Evolutionary conservation across 2,888 invertebrate species (phyloP).

Genomic region (Lasioglossum pauxillum): DNA sequence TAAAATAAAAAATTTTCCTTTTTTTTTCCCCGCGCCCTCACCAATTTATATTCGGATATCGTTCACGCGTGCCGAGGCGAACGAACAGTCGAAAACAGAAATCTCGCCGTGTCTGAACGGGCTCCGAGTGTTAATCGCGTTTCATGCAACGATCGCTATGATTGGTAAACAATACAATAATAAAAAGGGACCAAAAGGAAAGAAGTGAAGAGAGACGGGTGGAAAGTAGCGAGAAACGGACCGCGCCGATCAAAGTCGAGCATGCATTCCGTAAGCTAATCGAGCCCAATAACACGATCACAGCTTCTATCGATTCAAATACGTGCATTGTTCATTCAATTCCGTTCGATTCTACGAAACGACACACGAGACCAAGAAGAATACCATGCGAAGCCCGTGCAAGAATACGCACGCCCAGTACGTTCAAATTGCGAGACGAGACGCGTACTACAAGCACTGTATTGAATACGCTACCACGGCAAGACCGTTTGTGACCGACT

Average conservation of each 20-base stretch:
- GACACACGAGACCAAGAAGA: not conserved
- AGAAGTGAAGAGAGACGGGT: not conserved
- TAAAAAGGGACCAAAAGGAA: not conserved
- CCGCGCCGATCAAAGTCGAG: conserved; percentile 28
- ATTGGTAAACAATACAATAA: not conserved
- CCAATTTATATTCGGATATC: too few relatives aligned
- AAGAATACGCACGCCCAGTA: not conserved
- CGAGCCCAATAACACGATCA: not conserved
- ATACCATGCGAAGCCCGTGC: not conserved
- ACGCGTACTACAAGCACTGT: not conserved
- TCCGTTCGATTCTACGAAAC: conserved; percentile 41
- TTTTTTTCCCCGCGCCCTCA: too few relatives aligned
- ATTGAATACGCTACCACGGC: not conserved
- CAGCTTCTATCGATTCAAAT: conserved; percentile 41
- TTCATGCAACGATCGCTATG: not conserved
- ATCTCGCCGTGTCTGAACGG: too few relatives aligned
- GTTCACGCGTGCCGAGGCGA: too few relatives aligned
- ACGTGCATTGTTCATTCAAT: conserved; percentile 49
- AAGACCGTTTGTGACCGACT: not conserved
- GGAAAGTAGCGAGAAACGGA: not conserved
- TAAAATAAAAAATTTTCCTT: too few relatives aligned
- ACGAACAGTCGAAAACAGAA: too few relatives aligned
- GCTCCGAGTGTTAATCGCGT: too few relatives aligned
- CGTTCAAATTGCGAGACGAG: not conserved
- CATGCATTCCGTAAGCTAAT: not conserved